A percentile compares a stretch with the other conserved stretches of the same genome.
These are phyloP conservation scores for Zeugodacus cucurbitae DNA, from an alignment of 1,140 invertebrate species.

Conservation along the genomic window DNA sequence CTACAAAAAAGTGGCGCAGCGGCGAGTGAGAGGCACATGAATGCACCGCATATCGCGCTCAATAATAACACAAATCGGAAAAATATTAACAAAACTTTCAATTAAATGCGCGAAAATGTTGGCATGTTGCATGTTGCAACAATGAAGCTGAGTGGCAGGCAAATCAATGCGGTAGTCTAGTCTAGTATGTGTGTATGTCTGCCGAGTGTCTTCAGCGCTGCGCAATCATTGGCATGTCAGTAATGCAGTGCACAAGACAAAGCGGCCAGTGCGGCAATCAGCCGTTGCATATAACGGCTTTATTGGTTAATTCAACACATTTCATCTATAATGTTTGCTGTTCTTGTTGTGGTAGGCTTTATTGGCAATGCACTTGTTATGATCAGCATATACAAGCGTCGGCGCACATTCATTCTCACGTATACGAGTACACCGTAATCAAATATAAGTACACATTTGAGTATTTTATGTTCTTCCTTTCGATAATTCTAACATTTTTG, in stretches of 20 bases:
- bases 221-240: background rate
- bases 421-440: too few relatives aligned
- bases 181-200: background rate
- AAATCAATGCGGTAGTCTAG: background rate
- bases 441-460: too few relatives aligned
- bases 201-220: background rate
- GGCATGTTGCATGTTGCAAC: slow-evolving; percentile 24
- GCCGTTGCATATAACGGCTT: background rate
- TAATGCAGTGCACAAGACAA: background rate
- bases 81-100: slow-evolving; percentile 39
- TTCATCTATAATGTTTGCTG: background rate
- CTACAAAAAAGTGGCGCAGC: background rate
- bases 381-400: background rate
- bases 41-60: background rate
- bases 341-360: background rate
- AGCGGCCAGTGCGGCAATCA: background rate
- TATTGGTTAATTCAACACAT: background rate
- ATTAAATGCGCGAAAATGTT: slow-evolving; percentile 33
- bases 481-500: too few relatives aligned
- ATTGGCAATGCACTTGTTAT: background rate
- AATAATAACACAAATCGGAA: slow-evolving; percentile 24
- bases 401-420: too few relatives aligned
- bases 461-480: too few relatives aligned
- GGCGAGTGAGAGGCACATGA: background rate
- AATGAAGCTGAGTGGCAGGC: slow-evolving; percentile 10